These are phyloP conservation scores for Darevskia nairensis DNA, from an alignment of 2,797 vertebrate genomes.

Conservation along the genomic window DNA sequence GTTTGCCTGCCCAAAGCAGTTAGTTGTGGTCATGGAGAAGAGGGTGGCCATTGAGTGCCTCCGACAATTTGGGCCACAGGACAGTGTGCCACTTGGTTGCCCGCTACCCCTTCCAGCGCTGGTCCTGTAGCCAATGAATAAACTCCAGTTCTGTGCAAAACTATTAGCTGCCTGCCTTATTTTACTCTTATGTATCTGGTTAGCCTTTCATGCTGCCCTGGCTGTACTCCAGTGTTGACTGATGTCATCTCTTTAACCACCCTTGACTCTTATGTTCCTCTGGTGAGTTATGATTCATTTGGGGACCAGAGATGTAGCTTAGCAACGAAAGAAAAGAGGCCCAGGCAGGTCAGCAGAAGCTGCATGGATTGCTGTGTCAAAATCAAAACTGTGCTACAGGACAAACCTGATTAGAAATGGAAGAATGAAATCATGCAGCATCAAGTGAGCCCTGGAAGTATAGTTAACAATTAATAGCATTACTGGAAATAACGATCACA, in stretches of 20 bases:
- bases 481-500: not conserved
- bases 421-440: not conserved
- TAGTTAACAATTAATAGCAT: not conserved
- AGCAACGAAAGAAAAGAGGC: not conserved
- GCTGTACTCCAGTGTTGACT: not conserved
- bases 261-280: not conserved
- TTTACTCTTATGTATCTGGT: not conserved
- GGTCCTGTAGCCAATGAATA: not conserved
- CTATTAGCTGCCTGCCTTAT: constrained; percentile 1
- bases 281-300: constrained; percentile 12
- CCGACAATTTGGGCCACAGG: no score
- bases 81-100: no score
- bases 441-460: not conserved
- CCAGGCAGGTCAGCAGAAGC: not conserved
- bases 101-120: no score
- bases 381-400: constrained; percentile 7
- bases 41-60: no score
- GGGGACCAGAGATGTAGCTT: not conserved
- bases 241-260: not conserved
- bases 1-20: no score
- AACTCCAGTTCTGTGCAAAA: not conserved
- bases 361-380: not conserved
- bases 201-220: not conserved
- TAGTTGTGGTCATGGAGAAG: no score
- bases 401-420: constrained; percentile 15